phyloP scores from a whole-genome alignment of 2,113 vertebrate species.

The Myanophis thanlyinensis region DNA sequence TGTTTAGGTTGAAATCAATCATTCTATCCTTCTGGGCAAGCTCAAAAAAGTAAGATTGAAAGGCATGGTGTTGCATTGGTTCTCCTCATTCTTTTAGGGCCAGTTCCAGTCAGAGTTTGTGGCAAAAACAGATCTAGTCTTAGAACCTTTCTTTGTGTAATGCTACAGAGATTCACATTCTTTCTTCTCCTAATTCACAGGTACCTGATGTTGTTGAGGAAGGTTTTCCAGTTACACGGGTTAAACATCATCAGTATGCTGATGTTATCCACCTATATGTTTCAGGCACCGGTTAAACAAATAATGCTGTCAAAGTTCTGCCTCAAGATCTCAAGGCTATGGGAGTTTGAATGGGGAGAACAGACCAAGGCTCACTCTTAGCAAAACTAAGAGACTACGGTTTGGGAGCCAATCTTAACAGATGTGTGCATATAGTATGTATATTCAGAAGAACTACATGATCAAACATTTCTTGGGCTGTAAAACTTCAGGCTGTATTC shows the following conservation, averaged over 20 bases:
- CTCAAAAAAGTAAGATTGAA: not conserved
- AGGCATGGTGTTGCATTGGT: not conserved
- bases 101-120: not conserved
- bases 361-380: not conserved
- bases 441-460: not conserved
- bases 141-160: not conserved
- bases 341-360: not conserved
- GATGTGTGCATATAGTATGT: not conserved
- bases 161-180: not conserved
- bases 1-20: not conserved
- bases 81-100: not conserved
- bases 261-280: not conserved
- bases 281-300: not conserved
- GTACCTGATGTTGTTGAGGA: not conserved
- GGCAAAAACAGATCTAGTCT: not conserved
- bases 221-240: not conserved
- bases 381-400: not conserved
- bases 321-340: not conserved
- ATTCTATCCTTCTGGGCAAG: not conserved
- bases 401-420: not conserved
- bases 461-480: not conserved
- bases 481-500: not conserved
- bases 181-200: not conserved
- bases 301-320: not conserved
- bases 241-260: not conserved